Conservation (phyloP, 2,888 invertebrate genomes). For the Beris chalybata region DNA sequence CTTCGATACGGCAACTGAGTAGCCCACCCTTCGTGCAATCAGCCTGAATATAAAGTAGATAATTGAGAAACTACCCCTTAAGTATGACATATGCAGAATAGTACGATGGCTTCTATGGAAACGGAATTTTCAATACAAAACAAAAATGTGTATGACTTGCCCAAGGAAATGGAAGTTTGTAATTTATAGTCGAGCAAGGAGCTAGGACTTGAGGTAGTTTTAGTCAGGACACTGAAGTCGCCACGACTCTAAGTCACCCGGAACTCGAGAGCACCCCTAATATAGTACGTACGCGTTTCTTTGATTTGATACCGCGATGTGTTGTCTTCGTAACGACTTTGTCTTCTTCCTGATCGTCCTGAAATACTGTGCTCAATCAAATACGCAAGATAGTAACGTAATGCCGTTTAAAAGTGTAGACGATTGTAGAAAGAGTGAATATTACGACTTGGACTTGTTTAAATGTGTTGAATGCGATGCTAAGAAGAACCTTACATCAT, state of each 20-base stretch:
- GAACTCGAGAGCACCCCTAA: neutral
- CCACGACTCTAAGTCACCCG: neutral
- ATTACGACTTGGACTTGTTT: slow-evolving; percentile 58
- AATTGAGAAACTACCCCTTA: too few relatives aligned
- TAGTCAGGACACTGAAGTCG: neutral
- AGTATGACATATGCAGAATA: too few relatives aligned
- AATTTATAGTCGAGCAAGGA: neutral
- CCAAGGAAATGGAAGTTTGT: neutral
- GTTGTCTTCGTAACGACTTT: neutral
- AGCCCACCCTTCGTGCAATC: too few relatives aligned
- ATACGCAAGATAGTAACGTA: slow-evolving; percentile 14
- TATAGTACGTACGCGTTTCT: too few relatives aligned
- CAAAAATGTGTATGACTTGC: slow-evolving; percentile 6
- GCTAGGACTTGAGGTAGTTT: too few relatives aligned
- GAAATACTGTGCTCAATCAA: neutral
- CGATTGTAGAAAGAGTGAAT: slow-evolving; percentile 57
- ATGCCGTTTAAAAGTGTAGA: slow-evolving; percentile 24
- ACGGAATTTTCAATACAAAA: slow-evolving; percentile 19
- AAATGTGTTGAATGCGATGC: slow-evolving; percentile 57
- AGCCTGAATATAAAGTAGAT: too few relatives aligned
- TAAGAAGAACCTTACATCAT: slow-evolving; percentile 52
- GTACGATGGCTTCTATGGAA: neutral
- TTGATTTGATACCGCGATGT: too few relatives aligned
- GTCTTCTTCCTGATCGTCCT: slow-evolving; percentile 13
- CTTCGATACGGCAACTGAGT: too few relatives aligned